These are phyloP conservation scores for Alexandromys fortis DNA, from an alignment of 2,113 vertebrate species.

Conservation along the genomic window DNA sequence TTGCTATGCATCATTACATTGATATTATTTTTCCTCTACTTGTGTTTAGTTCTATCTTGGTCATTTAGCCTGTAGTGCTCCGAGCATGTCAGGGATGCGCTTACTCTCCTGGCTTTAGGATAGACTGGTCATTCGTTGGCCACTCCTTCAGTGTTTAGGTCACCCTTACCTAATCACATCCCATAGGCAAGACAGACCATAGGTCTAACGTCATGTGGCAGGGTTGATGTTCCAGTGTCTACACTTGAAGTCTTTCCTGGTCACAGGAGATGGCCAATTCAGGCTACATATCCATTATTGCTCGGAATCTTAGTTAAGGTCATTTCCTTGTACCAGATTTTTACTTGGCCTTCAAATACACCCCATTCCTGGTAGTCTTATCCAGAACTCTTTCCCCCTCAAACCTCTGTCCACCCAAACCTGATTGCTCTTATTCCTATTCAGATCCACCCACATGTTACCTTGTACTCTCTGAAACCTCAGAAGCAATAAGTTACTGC, in stretches of 20 bases:
- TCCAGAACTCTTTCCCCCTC: not conserved
- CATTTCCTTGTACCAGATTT: not conserved
- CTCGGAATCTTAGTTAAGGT: not conserved
- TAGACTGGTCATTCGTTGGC: not conserved
- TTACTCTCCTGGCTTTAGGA: not conserved
- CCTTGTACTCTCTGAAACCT: slow-evolving; percentile 62
- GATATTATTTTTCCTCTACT: not conserved
- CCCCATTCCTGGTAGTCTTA: not conserved
- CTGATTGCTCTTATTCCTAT: not conserved
- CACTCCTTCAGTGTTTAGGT: not conserved
- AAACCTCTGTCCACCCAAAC: not conserved
- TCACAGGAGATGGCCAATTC: not conserved
- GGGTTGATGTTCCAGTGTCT: accelerated
- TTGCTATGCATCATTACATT: not conserved
- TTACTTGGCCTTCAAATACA: not conserved
- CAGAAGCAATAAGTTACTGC: slow-evolving; percentile 65
- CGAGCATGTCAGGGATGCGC: not conserved
- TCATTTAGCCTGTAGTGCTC: not conserved
- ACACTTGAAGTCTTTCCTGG: not conserved
- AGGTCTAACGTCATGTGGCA: not conserved
- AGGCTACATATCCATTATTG: not conserved
- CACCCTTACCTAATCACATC: not conserved
- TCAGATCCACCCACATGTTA: not conserved
- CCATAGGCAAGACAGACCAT: not conserved
- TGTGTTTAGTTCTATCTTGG: accelerated